phyloP scores from a whole-genome alignment of 2,797 vertebrate species.

The Neosilurus mollespiculum region DNA sequence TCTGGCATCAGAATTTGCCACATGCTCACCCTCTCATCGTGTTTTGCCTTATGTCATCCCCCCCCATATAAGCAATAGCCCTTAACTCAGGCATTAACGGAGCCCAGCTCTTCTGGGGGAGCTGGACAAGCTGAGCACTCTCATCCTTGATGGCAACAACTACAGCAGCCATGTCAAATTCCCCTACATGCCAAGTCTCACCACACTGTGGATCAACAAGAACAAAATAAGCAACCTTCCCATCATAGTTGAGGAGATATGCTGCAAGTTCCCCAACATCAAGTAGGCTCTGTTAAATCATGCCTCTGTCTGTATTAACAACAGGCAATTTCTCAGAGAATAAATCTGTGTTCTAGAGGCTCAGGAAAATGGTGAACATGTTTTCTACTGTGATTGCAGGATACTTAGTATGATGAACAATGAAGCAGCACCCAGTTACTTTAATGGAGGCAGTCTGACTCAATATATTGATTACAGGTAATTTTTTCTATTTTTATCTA shows the following conservation, averaged over 20 bases:
- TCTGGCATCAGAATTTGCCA: not conserved
- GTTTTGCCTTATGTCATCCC: not conserved
- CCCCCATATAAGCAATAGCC: conserved; percentile 39
- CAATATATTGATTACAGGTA: conserved; percentile 78
- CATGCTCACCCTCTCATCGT: not conserved
- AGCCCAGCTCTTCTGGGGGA: conserved; percentile 73
- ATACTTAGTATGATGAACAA: conserved; percentile 82
- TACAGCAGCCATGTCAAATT: conserved; percentile 77
- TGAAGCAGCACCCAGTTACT: conserved; percentile 77
- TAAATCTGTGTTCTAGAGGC: not conserved
- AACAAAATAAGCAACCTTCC: conserved; percentile 78
- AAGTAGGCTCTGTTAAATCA: conserved; percentile 58
- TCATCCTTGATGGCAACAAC: conserved; percentile 77
- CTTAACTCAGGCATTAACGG: conserved; percentile 69
- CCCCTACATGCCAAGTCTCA: conserved; percentile 74
- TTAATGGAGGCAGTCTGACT: conserved; percentile 76
- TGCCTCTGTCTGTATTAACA: conserved; percentile 5
- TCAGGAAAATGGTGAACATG: not conserved
- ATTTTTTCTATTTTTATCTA: not conserved
- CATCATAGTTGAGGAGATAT: conserved; percentile 69
- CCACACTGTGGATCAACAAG: conserved; percentile 76
- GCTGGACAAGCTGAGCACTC: conserved; percentile 73
- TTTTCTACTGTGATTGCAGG: conserved; percentile 50
- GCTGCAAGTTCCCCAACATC: conserved; percentile 73
- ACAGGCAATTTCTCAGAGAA: not conserved